phyloP scores from a whole-genome alignment of 1,140 invertebrate genomes.

The Temnothorax longispinosus region DNA sequence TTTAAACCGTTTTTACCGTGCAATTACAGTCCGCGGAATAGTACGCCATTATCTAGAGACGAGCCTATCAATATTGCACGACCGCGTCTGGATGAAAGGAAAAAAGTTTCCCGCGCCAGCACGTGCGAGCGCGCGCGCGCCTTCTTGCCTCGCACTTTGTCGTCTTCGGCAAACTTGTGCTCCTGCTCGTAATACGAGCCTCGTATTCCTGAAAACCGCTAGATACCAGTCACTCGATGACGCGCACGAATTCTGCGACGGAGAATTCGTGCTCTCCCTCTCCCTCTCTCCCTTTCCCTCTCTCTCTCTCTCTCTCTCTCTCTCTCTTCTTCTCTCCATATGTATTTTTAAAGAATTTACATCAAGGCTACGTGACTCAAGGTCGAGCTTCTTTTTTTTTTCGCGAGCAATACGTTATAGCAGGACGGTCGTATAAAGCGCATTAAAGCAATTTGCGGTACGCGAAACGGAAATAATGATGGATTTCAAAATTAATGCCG shows the following conservation, averaged over 20 bases:
- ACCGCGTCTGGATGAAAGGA: conserved; percentile 38
- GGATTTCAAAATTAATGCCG: conserved; percentile 49
- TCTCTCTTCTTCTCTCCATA: neutral
- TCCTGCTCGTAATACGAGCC: neutral
- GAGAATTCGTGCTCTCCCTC: neutral
- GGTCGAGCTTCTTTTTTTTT: conserved; percentile 24
- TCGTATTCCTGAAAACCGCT: neutral
- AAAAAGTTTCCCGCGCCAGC: conserved; percentile 30
- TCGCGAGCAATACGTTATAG: neutral
- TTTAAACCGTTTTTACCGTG: conserved; percentile 43
- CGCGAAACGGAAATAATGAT: conserved; percentile 50
- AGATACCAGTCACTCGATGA: conserved; percentile 5
- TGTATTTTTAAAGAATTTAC: conserved; percentile 50
- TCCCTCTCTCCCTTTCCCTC: too few relatives aligned
- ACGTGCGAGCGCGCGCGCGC: conserved; percentile 4
- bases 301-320: too few relatives aligned
- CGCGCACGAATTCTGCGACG: conserved; percentile 33
- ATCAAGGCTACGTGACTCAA: conserved; percentile 42
- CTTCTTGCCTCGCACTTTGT: conserved; percentile 30
- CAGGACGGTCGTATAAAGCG: neutral
- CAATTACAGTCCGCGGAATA: conserved; percentile 53
- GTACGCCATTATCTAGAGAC: conserved; percentile 46
- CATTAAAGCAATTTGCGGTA: conserved; percentile 50
- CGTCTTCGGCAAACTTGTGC: conserved; percentile 12
- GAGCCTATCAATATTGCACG: conserved; percentile 62